Evolutionary conservation across 2,888 invertebrate genomes (phyloP).

Genomic region (Empis stercorea): DNA sequence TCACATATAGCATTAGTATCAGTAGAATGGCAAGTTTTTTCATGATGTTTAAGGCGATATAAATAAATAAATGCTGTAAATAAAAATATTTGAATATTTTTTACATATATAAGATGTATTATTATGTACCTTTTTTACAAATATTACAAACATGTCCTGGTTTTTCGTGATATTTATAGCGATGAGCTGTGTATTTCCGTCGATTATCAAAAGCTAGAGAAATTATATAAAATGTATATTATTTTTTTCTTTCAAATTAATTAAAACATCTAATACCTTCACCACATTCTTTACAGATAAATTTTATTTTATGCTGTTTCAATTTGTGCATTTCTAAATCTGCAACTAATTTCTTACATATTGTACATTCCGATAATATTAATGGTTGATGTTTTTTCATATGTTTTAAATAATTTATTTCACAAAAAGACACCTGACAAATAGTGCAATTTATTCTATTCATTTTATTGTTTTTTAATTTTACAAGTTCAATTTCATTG

Average conservation of each 20-base stretch:
- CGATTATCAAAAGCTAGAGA: not conserved
- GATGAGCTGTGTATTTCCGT: not conserved
- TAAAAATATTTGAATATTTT: not conserved
- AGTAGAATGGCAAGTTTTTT: not conserved
- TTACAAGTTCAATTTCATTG: too few species aligned
- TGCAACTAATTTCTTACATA: not conserved
- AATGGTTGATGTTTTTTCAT: too few species aligned
- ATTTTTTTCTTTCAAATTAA: too few species aligned
- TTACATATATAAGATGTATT: too few species aligned
- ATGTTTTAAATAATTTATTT: too few species aligned
- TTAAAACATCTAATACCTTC: not conserved
- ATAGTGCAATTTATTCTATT: too few species aligned
- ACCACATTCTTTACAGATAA: not conserved
- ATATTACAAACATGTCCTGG: not conserved
- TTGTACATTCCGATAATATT: not conserved
- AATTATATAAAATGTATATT: not conserved
- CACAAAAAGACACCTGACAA: too few species aligned
- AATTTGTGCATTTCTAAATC: not conserved
- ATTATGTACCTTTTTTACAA: not conserved
- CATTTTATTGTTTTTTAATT: too few species aligned
- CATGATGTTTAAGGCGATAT: not conserved
- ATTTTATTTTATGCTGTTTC: not conserved
- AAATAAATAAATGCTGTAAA: not conserved
- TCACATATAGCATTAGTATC: not conserved
- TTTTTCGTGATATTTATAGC: not conserved